Evolutionary conservation across 2,888 invertebrate genomes (phyloP).

Genomic region (Epistrophella euchroma): DNA sequence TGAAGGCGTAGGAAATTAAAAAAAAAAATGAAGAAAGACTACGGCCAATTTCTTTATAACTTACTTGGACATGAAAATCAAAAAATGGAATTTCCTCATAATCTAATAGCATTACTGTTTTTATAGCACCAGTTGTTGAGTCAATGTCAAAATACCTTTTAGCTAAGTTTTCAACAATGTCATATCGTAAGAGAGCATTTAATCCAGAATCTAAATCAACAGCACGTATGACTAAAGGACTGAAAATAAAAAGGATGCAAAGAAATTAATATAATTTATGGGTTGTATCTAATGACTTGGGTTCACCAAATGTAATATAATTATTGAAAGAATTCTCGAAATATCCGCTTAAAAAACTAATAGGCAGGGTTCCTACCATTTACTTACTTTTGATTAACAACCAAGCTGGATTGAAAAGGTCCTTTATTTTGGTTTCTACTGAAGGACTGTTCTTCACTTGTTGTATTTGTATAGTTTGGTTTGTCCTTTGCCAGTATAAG

Average conservation of each 20-base stretch:
- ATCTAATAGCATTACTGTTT: conserved; percentile 90
- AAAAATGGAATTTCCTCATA: conserved; percentile 89
- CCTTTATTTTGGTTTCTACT: conserved; percentile 19
- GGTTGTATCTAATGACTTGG: too few species aligned
- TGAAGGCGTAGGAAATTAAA: not conserved
- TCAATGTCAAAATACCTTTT: conserved; percentile 93
- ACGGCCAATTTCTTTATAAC: conserved; percentile 30
- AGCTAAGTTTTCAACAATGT: conserved; percentile 92
- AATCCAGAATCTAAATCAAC: conserved; percentile 93
- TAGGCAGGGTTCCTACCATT: too few species aligned
- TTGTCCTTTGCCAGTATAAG: conserved; percentile 87
- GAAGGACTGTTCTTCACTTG: conserved; percentile 28
- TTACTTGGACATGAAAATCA: conserved; percentile 91
- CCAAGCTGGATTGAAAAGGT: conserved; percentile 15
- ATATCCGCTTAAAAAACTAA: too few species aligned
- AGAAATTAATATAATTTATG: not conserved
- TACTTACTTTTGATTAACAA: conserved; percentile 61
- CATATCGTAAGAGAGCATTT: conserved; percentile 93
- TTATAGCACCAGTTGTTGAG: conserved; percentile 94
- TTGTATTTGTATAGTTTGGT: conserved; percentile 16
- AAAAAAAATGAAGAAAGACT: not conserved
- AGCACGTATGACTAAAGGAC: conserved; percentile 93
- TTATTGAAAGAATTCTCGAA: too few species aligned
- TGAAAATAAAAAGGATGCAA: conserved; percentile 78
- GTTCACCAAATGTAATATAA: too few species aligned